phyloP scores from a whole-genome alignment of 2,888 invertebrate genomes.

The Gnatocerus cornutus region DNA sequence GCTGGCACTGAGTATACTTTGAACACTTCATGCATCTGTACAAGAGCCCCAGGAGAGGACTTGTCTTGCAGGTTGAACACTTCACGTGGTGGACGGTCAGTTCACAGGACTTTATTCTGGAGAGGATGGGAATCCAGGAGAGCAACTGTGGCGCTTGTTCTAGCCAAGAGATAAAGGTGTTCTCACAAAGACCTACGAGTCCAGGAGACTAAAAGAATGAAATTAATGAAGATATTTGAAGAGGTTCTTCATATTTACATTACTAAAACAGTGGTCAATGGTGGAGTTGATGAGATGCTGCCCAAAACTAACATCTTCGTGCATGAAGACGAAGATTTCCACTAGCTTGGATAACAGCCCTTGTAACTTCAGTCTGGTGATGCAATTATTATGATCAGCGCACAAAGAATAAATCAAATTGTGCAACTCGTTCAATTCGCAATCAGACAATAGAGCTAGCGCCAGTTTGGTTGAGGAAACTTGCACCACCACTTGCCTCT shows the following conservation, averaged over 20 bases:
- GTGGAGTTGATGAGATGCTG: constrained; percentile 77
- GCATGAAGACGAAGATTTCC: constrained; percentile 76
- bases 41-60: constrained; percentile 75
- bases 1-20: constrained; percentile 79
- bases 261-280: constrained; percentile 82
- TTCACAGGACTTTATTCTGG: constrained; percentile 77
- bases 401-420: constrained; percentile 81
- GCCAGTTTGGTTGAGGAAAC: constrained; percentile 81
- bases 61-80: constrained; percentile 77
- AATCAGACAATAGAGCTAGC: constrained; percentile 79
- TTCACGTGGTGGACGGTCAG: constrained; percentile 75
- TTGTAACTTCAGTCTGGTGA: constrained; percentile 78
- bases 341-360: constrained; percentile 78
- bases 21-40: constrained; percentile 80
- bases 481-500: constrained; percentile 75
- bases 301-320: constrained; percentile 77
- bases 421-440: constrained; percentile 77
- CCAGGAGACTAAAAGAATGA: constrained; percentile 76
- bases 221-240: not conserved
- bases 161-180: constrained; percentile 82
- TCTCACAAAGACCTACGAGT: constrained; percentile 79
- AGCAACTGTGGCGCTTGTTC: constrained; percentile 76
- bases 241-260: constrained; percentile 71
- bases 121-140: constrained; percentile 79
- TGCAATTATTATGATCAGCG: constrained; percentile 84